A percentile compares a stretch with the other conserved stretches of the same genome.
Evolutionary conservation across 2,113 vertebrate genomes (phyloP).

Genomic region (Thomomys bottae): DNA sequence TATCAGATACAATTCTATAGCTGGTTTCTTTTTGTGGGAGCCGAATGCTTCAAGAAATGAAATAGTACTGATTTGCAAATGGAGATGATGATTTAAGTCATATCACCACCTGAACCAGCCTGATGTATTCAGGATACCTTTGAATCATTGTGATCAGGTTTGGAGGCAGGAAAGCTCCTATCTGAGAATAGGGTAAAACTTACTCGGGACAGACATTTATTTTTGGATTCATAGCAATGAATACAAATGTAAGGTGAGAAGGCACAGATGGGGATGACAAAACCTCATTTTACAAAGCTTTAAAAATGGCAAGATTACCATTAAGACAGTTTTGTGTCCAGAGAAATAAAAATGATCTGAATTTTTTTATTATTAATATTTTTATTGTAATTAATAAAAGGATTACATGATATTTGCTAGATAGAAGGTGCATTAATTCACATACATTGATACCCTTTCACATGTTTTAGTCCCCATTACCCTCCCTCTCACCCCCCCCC

Average conservation of each 20-base stretch:
- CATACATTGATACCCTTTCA: no score
- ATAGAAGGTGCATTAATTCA: no score
- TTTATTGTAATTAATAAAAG: no score
- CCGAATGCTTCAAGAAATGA: slow-evolving; percentile 22
- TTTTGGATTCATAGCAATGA: not conserved
- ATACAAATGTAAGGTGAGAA: not conserved
- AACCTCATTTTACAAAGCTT: not conserved
- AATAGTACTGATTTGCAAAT: not conserved
- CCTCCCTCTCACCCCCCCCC: no score
- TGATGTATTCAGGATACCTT: not conserved
- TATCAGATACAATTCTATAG: not conserved
- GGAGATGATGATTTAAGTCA: not conserved
- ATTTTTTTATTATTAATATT: not conserved
- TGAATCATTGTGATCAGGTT: not conserved
- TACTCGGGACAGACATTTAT: not conserved
- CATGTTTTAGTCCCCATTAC: no score
- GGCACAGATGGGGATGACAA: not conserved
- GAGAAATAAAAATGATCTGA: not conserved
- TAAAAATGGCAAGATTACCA: not conserved
- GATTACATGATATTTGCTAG: no score
- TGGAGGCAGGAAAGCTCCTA: not conserved
- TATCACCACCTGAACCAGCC: not conserved
- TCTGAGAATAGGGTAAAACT: not conserved
- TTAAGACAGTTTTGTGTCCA: not conserved
- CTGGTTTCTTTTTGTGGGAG: not conserved